Percentiles rank a stretch among this genome's conserved stretches.
Evolutionary conservation across 23 tunicate species (phyloP).

Genomic region (Halocynthia roretzi): DNA sequence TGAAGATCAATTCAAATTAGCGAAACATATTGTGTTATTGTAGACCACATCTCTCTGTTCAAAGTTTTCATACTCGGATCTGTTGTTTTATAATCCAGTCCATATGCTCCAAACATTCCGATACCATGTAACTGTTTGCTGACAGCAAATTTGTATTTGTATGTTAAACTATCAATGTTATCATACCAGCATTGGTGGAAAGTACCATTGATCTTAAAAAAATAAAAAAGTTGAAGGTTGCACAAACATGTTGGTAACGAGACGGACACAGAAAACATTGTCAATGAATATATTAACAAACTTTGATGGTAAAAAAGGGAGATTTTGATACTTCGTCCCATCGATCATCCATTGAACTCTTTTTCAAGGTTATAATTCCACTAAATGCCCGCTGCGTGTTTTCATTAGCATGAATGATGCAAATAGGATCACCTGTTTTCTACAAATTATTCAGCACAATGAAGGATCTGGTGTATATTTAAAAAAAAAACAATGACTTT

Average conservation of each 20-base stretch:
- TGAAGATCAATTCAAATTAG: too few species aligned
- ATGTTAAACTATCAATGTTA: conserved; percentile 35
- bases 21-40: too few species aligned
- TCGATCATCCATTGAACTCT: too few species aligned
- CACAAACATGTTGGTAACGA: too few species aligned
- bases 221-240: too few species aligned
- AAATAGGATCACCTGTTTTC: conserved; percentile 31
- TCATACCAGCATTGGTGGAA: conserved; percentile 68
- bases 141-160: conserved; percentile 43
- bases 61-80: conserved; percentile 19
- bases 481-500: too few species aligned
- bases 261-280: too few species aligned
- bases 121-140: conserved; percentile 32
- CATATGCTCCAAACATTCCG: conserved; percentile 50
- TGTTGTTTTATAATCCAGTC: conserved; percentile 43
- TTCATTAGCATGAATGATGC: conserved; percentile 27
- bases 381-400: conserved; percentile 15
- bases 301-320: conserved; percentile 40
- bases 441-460: too few species aligned
- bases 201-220: not conserved
- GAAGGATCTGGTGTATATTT: too few species aligned
- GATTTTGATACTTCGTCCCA: conserved; percentile 31
- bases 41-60: conserved; percentile 40
- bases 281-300: not conserved
- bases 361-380: conserved; percentile 29